A percentile compares a stretch with the other conserved stretches of the same genome.
Evolutionary conservation across 2,888 invertebrate genomes (phyloP).

Genomic region (Acanthosepion esculentum): DNA sequence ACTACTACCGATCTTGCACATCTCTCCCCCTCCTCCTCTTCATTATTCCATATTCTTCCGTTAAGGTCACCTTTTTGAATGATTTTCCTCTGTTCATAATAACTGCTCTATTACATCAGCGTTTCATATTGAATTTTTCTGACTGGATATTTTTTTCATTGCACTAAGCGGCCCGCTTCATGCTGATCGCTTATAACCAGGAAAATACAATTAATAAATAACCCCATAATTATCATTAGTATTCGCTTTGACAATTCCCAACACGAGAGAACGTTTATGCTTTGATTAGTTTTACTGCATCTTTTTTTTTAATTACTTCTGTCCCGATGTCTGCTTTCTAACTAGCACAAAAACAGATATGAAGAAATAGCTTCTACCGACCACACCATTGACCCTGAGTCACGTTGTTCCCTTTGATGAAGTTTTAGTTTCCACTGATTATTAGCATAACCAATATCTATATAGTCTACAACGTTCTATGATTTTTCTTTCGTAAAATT

Average conservation of each 20-base stretch:
- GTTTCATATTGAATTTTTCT: not conserved
- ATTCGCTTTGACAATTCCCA: not conserved
- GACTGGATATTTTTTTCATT: not conserved
- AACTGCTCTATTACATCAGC: not conserved
- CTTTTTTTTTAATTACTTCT: not conserved
- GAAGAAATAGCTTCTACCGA: no score
- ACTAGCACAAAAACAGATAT: not conserved
- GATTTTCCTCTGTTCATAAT: not conserved
- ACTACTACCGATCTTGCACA: not conserved
- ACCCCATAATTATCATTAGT: not conserved
- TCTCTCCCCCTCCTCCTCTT: not conserved
- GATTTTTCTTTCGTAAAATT: no score
- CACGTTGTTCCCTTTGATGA: not conserved
- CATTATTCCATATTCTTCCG: not conserved
- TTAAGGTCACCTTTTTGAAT: slow-evolving; percentile 21
- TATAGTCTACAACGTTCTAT: no score
- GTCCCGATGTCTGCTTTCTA: not conserved
- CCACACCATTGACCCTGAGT: no score
- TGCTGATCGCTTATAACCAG: not conserved
- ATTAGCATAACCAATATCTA: not conserved
- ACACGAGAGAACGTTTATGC: not conserved
- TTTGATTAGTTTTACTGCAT: not conserved
- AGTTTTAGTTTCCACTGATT: not conserved
- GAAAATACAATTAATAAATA: not conserved
- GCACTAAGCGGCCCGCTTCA: not conserved